Evolutionary conservation across 1,140 invertebrate genomes (phyloP).

Genomic region (Eurosta solidaginis): DNA sequence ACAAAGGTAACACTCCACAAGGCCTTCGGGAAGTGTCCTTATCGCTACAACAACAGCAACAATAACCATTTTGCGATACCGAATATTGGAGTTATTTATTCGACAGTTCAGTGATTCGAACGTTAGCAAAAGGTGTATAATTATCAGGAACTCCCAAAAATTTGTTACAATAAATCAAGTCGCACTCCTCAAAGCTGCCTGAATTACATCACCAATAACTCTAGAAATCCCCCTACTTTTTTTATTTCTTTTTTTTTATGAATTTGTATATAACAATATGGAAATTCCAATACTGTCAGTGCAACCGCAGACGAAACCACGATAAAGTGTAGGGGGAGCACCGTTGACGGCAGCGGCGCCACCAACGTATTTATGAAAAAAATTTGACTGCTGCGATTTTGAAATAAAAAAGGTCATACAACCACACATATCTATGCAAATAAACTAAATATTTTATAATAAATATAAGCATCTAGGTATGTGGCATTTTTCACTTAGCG

Average conservation of each 20-base stretch:
- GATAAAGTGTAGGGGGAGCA: conserved; percentile 2
- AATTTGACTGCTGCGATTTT: not conserved
- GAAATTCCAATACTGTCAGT: not conserved
- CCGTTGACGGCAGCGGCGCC: not conserved
- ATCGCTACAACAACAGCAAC: too few species aligned
- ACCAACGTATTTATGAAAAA: not conserved
- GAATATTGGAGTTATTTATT: too few species aligned
- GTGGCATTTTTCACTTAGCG: not conserved
- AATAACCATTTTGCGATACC: too few species aligned
- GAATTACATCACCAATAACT: not conserved
- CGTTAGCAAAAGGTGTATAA: too few species aligned
- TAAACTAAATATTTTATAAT: not conserved
- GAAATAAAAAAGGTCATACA: not conserved
- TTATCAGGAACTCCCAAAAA: too few species aligned
- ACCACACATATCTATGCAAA: not conserved
- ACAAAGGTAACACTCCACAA: too few species aligned
- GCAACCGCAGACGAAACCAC: conserved; percentile 1
- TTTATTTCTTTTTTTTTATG: not conserved
- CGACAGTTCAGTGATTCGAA: too few species aligned
- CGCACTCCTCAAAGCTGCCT: too few species aligned
- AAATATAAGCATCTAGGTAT: not conserved
- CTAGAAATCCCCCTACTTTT: not conserved
- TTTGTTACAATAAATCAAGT: too few species aligned
- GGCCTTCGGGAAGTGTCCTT: too few species aligned
- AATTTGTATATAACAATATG: too few species aligned